Base-by-base conservation (phyloP, 2,888 invertebrate species). In the Sipha maydis region DNA sequence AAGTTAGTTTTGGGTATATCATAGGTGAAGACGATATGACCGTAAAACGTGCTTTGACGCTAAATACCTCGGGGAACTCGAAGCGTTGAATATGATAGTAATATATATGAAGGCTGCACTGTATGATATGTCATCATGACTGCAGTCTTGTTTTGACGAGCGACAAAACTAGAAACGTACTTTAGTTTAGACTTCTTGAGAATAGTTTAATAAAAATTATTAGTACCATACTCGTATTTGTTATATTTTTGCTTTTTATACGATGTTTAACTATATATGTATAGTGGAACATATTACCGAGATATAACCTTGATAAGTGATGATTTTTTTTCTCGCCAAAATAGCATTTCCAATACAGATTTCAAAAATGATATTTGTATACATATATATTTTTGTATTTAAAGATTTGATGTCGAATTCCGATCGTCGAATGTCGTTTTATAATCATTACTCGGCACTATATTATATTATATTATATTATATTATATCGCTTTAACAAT, bases 401-500 rank as follows among this genome's bases (percentile, higher is more conserved):
- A 9, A n/a, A 61, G 31, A 31, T 17, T 31, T 19, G 19, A 73
- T 73, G 38, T 38, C 21, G 21, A 73, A 73, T 73, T 73, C 31
- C 75, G 38, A 38, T 41, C 21, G 25, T 34, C n/a, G 48, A 14
- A 28, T 67, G 31, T 8, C 21, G 73, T 31, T 28, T 7, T 34
- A 34, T 5, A 21, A 31, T 73, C 28, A 17, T 34, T 34, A 34
- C 38, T 9, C 75, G 75, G 8, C 48, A 9, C 25, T 79, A 28
- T 28, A 69, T 69, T 14, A n/a, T 69, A 69, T 61, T 61, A 61
- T 69, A 25, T 38, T 25, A 69, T n/a, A 9, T 8, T 69, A 69
- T 69, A 69, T n/a, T 69, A 25, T 28, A 69, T n/a, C 69, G 69
- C 69, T 69, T 69, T 69, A 69, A 69, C 69, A 61, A 79, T 19